Conservation (phyloP, 2,888 invertebrate genomes). For the Leptopilina myrica region DNA sequence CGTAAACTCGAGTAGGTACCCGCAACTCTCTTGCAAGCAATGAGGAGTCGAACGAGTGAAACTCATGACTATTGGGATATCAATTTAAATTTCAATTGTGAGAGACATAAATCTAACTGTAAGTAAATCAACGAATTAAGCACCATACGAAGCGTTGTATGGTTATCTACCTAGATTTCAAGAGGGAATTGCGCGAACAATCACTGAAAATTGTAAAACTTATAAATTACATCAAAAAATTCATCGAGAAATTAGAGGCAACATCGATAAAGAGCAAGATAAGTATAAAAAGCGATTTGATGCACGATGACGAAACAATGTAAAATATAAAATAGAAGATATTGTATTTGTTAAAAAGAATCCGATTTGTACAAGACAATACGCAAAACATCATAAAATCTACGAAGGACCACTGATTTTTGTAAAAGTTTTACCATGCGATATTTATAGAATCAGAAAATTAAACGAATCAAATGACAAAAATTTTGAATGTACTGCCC, state of each 20-base stretch:
- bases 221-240: neutral
- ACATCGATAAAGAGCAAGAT: neutral
- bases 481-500: no score
- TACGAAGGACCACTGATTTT: no score
- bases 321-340: neutral
- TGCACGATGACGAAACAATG: neutral
- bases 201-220: conserved; percentile 41
- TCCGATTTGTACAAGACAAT: no score
- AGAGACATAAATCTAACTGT: conserved; percentile 42
- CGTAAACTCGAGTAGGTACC: conserved; percentile 49
- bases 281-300: neutral
- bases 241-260: neutral
- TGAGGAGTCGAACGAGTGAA: conserved; percentile 8
- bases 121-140: conserved; percentile 33
- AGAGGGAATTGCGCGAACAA: conserved; percentile 21
- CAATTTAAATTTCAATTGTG: conserved; percentile 32
- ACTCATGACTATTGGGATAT: conserved; percentile 30
- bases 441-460: no score
- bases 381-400: no score
- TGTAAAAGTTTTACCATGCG: no score
- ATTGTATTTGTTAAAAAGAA: no score
- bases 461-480: no score
- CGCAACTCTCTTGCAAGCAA: conserved; percentile 45
- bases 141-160: conserved; percentile 43
- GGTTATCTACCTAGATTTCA: conserved; percentile 46